Base-by-base conservation (phyloP, 2,888 invertebrate species). In the Habroteleia sp. region DNA sequence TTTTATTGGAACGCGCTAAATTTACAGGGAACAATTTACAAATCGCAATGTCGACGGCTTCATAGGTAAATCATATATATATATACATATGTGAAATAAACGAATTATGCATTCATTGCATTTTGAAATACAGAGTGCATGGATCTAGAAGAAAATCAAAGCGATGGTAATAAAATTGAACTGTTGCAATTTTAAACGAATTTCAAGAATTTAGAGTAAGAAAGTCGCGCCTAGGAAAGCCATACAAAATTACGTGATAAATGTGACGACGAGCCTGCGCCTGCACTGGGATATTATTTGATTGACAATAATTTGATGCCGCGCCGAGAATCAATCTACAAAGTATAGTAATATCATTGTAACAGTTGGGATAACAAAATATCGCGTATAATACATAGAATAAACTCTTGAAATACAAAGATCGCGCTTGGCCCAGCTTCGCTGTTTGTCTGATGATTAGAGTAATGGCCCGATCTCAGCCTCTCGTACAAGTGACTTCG, bases 341-440 rank as follows among this genome's bases (percentile, higher is more conserved):
- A 65, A 62, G 31, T 74, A 66, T 41, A 44, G 71, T 81, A 81
- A 81, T 81, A 80, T 80, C 54, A 58, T 63, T 72, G 72, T 75
- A 79, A 79, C 77, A 80, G 80, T 80, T 80, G 76, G 77, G 77
- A 83, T 81, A 83, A 83, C 82, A 81, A 84, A 85, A 85, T 83
- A 81, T 82, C 77, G 73, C 65, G 48, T 63, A 65, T 44, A 62
- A 83, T 80, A 79, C 82, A 79, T 65, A 82, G 77, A 80, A 83
- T 84, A 84, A 83, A 86, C 80, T 86, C 80, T 85, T 68, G 77
- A 82, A 83, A 83, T 84, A 81, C 80, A 83, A 83, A 86, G 83
- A 79, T 80, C 68, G 75, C 72, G 77, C 74, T 50, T 74, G 68
- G 65, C 44, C 60, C 60, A 74, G 54, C 66, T 60, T 65, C 10